Evolutionary conservation across 2,888 invertebrate species (phyloP).

Genomic region (Pseudococcus jackbeardsleyi): DNA sequence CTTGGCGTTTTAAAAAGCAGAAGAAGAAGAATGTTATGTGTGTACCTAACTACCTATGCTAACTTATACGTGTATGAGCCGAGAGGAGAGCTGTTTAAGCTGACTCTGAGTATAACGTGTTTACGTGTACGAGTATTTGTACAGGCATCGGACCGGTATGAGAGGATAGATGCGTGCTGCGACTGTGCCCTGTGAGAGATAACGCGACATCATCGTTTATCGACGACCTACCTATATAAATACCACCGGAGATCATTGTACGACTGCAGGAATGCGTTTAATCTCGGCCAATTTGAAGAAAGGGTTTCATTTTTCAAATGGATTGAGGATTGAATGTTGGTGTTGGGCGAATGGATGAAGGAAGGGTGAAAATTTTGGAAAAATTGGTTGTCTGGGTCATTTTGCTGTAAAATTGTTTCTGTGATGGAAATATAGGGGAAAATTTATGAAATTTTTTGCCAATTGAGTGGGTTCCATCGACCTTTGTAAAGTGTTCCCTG

Average conservation of each 20-base stretch:
- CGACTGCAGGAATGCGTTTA: neutral
- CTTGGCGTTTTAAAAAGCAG: slow-evolving; percentile 17
- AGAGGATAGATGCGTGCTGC: neutral
- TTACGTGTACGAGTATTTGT: neutral
- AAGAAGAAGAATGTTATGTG: neutral
- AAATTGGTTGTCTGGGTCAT: too few species aligned
- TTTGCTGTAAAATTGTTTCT: too few species aligned
- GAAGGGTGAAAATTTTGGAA: too few species aligned
- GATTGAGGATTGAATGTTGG: too few species aligned
- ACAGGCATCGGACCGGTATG: neutral
- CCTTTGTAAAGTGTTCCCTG: too few species aligned
- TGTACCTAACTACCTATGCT: neutral
- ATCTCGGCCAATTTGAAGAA: too few species aligned
- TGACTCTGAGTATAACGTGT: neutral
- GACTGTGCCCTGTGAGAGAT: neutral
- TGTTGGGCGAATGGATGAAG: too few species aligned
- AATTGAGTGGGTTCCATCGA: too few species aligned
- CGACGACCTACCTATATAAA: neutral
- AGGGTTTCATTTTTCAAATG: too few species aligned
- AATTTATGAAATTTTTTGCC: too few species aligned
- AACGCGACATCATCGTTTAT: neutral
- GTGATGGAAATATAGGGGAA: too few species aligned
- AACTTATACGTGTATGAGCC: neutral
- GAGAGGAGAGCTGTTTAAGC: neutral
- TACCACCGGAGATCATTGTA: neutral